Evolutionary conservation across 2,113 vertebrate genomes (phyloP).

Genomic region (Cottus gobio): DNA sequence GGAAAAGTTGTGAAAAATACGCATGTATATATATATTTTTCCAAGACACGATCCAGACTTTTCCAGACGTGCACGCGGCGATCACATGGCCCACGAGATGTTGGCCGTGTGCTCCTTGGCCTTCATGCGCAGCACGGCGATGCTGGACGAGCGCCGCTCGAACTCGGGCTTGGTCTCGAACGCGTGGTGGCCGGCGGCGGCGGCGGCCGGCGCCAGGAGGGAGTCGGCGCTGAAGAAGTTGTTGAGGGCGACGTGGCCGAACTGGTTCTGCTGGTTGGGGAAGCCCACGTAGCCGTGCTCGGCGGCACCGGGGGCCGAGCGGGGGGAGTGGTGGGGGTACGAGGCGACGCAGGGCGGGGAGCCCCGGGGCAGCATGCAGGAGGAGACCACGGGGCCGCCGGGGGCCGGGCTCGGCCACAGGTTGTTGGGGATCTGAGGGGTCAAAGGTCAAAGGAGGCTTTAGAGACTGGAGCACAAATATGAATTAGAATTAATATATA

Average conservation of each 20-base stretch:
- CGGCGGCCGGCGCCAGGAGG: conserved; percentile 88
- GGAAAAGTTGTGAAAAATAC: not conserved
- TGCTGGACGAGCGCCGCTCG: conserved; percentile 96
- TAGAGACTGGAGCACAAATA: not conserved
- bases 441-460: conserved; percentile 31
- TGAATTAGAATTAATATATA: no score
- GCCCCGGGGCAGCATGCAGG: conserved; percentile 95
- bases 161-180: conserved; percentile 98
- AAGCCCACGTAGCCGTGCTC: conserved; percentile 95
- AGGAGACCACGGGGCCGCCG: conserved; percentile 91
- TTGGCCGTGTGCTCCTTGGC: conserved; percentile 98
- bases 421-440: conserved; percentile 94
- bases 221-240: conserved; percentile 97
- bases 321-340: conserved; percentile 93
- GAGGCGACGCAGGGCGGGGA: conserved; percentile 94
- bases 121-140: conserved; percentile 98
- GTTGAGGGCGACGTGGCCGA: conserved; percentile 94
- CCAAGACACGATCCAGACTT: conserved; percentile 8
- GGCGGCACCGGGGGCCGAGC: conserved; percentile 62
- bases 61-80: conserved; percentile 15
- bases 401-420: conserved; percentile 91
- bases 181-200: conserved; percentile 88
- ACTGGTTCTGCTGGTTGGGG: conserved; percentile 97
- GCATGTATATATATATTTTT: not conserved
- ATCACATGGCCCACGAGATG: conserved; percentile 99